These are phyloP conservation scores for Cinclus mexicanus DNA, from an alignment of 2,113 vertebrate genomes.

Conservation along the genomic window DNA sequence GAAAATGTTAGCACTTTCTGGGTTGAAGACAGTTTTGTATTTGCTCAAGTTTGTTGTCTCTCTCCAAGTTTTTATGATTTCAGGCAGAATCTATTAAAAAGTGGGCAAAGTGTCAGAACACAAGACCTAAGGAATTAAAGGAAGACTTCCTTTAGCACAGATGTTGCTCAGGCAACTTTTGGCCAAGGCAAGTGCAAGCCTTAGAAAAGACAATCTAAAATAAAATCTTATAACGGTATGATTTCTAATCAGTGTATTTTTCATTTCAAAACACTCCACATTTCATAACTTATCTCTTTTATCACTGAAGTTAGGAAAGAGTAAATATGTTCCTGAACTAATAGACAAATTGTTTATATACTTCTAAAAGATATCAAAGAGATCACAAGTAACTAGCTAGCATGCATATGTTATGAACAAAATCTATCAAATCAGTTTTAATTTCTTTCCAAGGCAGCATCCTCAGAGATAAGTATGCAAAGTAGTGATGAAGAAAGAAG, in stretches of 20 bases:
- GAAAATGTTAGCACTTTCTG: background rate
- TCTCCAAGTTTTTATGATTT: background rate
- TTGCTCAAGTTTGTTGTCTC: background rate
- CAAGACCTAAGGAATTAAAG: background rate
- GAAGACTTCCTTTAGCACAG: accelerated
- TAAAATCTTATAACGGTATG: background rate
- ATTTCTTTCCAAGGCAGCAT: background rate
- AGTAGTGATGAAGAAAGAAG: background rate
- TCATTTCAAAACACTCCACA: background rate
- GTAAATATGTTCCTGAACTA: background rate
- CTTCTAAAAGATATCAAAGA: background rate
- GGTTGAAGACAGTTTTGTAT: background rate
- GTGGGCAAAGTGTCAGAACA: background rate
- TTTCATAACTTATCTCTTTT: background rate
- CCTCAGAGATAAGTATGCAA: background rate
- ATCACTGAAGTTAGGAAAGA: background rate
- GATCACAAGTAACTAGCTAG: background rate
- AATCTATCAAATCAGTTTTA: background rate
- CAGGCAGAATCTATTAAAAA: background rate
- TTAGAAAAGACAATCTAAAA: background rate
- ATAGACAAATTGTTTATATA: background rate
- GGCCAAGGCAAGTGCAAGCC: background rate
- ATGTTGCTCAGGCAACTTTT: background rate
- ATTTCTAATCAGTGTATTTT: background rate
- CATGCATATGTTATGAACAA: background rate